Percentiles rank a stretch among this genome's conserved stretches.
phyloP scores from a whole-genome alignment of 2,113 vertebrate species.

The Notarius lentiginosus region DNA sequence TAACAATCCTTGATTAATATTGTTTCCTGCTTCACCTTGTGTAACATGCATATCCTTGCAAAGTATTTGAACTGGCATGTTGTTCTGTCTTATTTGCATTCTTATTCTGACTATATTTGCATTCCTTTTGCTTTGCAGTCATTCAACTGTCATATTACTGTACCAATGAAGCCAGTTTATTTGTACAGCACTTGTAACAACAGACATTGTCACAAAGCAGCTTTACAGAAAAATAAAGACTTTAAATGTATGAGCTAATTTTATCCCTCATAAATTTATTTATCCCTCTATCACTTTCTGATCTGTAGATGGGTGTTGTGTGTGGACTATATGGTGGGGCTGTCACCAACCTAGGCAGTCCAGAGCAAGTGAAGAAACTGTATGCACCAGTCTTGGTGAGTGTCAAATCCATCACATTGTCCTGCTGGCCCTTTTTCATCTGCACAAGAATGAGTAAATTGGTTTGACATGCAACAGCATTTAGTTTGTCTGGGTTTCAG shows the following conservation, averaged over 20 bases:
- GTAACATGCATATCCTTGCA: not conserved
- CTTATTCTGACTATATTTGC: not conserved
- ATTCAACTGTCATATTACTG: not conserved
- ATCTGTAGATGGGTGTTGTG: conserved; percentile 67
- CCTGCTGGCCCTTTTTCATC: not conserved
- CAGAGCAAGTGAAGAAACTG: conserved; percentile 62
- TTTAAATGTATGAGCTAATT: no score
- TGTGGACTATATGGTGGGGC: conserved; percentile 68
- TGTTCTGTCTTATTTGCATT: not conserved
- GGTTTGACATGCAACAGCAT: not conserved
- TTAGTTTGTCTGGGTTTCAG: not conserved
- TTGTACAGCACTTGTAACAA: no score
- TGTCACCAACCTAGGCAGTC: conserved; percentile 64
- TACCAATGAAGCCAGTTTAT: not conserved
- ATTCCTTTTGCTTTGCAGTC: not conserved
- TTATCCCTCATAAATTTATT: no score
- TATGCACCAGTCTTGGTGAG: conserved; percentile 65
- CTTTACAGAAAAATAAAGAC: no score
- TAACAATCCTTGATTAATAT: not conserved
- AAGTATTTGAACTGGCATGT: not conserved
- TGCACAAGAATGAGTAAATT: not conserved
- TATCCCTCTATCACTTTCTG: conserved; percentile 30
- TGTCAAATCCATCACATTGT: not conserved
- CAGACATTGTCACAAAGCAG: no score
- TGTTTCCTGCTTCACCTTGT: not conserved